These are phyloP conservation scores for Plodia interpunctella DNA, from an alignment of 1,140 invertebrate genomes.

Conservation along the genomic window DNA sequence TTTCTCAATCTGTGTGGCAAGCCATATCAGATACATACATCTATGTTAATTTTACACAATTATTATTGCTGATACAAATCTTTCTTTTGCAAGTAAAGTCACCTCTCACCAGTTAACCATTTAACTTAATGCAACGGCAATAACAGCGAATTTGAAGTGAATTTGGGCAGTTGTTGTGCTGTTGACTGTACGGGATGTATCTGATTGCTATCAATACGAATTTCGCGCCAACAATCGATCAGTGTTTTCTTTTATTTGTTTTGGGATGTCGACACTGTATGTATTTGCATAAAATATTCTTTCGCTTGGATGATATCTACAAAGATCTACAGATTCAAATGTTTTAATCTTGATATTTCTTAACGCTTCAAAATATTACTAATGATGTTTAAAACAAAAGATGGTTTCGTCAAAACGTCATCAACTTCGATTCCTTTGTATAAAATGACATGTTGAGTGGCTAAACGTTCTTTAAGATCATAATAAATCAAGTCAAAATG, in stretches of 20 bases:
- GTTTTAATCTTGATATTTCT: background rate
- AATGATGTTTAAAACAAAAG: too few species aligned
- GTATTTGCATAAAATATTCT: background rate
- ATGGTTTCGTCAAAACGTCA: too few species aligned
- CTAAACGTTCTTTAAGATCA: too few species aligned
- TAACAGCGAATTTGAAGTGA: too few species aligned
- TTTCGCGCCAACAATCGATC: conserved; percentile 6
- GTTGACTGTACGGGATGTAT: background rate
- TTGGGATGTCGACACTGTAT: conserved; percentile 2
- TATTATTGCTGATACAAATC: background rate
- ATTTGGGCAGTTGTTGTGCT: too few species aligned
- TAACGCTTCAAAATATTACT: background rate
- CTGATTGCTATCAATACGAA: background rate
- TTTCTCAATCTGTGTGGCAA: conserved; percentile 3
- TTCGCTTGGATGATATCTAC: background rate
- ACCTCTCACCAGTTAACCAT: too few species aligned
- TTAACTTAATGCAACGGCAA: too few species aligned
- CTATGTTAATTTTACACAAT: conserved; percentile 1
- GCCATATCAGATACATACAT: background rate
- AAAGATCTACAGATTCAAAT: background rate
- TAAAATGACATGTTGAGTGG: too few species aligned
- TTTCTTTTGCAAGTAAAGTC: background rate
- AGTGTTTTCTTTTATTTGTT: background rate
- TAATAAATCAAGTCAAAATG: too few species aligned
- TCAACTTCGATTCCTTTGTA: too few species aligned